Conservation (phyloP, 2,113 vertebrate genomes). For the Raja brachyura region DNA sequence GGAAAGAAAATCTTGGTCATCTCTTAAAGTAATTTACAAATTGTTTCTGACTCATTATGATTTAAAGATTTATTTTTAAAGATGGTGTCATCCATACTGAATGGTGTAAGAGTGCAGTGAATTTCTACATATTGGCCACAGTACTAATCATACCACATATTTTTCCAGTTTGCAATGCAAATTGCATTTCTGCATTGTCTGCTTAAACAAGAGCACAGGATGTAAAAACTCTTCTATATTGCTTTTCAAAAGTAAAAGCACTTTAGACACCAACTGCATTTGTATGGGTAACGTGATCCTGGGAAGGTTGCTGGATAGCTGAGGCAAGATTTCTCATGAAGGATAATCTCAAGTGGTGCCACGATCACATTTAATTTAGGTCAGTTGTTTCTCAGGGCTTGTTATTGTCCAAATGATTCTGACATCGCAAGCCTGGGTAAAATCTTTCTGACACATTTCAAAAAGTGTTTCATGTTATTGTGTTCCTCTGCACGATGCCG, state of each 20-base stretch:
- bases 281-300: not conserved
- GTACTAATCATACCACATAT: no score
- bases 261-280: not conserved
- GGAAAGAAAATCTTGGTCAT: not conserved
- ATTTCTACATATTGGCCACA: not conserved
- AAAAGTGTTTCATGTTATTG: not conserved
- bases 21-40: not conserved
- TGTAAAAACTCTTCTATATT: not conserved
- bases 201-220: not conserved
- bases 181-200: not conserved
- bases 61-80: not conserved
- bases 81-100: not conserved
- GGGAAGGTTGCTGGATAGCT: not conserved
- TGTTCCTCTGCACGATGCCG: not conserved
- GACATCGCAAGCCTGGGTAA: not conserved
- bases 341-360: not conserved
- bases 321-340: not conserved
- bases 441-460: not conserved
- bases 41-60: not conserved
- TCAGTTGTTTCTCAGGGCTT: conserved; percentile 14
- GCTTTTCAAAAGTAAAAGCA: not conserved
- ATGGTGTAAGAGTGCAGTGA: not conserved
- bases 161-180: not conserved
- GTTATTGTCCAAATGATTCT: not conserved
- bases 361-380: conserved; percentile 24